Conservation (phyloP, 2,888 invertebrate species). For the Amphipyra berbera region DNA sequence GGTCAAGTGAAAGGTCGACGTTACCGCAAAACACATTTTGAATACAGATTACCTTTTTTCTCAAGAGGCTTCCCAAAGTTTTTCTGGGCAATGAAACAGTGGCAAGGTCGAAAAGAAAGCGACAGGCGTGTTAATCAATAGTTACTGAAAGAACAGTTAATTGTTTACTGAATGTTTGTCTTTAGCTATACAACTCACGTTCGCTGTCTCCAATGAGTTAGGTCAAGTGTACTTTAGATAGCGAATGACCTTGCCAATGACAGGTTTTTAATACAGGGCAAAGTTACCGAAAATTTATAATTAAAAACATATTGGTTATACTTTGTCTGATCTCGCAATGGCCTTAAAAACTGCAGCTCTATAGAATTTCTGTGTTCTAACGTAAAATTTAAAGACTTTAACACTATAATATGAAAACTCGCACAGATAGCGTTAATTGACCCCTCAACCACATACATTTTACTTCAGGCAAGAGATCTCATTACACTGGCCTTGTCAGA, state of each 20-base stretch:
- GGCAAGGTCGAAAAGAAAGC: slow-evolving; percentile 34
- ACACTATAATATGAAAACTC: neutral
- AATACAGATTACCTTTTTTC: slow-evolving; percentile 71
- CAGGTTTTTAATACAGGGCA: neutral
- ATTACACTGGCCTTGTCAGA: slow-evolving; percentile 2
- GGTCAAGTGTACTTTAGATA: neutral
- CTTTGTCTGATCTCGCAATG: too few relatives aligned
- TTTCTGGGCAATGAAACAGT: slow-evolving; percentile 40
- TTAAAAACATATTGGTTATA: too few relatives aligned
- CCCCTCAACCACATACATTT: neutral
- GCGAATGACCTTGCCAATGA: neutral
- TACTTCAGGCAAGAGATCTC: neutral
- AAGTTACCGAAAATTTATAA: too few relatives aligned
- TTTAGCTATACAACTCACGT: slow-evolving; percentile 31
- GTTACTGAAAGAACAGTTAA: slow-evolving; percentile 15
- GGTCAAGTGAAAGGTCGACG: slow-evolving; percentile 65
- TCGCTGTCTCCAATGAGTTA: slow-evolving; percentile 9
- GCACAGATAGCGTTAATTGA: neutral
- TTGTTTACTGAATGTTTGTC: slow-evolving; percentile 30
- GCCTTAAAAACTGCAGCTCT: too few relatives aligned
- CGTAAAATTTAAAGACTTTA: neutral
- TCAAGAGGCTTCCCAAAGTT: slow-evolving; percentile 58
- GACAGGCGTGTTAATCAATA: slow-evolving; percentile 38
- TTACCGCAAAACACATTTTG: slow-evolving; percentile 59
- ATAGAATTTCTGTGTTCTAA: too few relatives aligned